phyloP scores from a whole-genome alignment of 2,888 invertebrate genomes.

The Lobophora halterata region DNA sequence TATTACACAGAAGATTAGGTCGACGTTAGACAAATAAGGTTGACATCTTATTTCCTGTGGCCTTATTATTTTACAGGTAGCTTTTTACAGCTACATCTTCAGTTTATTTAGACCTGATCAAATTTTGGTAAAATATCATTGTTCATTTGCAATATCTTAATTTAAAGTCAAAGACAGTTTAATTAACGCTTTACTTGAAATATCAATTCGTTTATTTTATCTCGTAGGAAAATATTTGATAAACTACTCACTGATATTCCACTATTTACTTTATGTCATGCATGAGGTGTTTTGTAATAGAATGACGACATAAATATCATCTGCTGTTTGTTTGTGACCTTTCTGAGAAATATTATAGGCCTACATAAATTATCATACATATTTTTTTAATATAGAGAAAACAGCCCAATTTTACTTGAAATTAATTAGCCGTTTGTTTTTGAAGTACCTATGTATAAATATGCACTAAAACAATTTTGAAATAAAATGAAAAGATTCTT shows the following conservation, averaged over 20 bases:
- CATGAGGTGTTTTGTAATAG: constrained; percentile 12
- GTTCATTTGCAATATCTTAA: too few species aligned
- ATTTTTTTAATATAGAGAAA: too few species aligned
- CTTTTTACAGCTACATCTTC: background rate
- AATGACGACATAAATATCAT: constrained; percentile 7
- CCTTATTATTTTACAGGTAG: constrained; percentile 28
- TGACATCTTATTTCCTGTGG: constrained; percentile 69
- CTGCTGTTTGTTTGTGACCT: too few species aligned
- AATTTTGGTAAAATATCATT: background rate
- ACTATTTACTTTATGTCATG: constrained; percentile 13
- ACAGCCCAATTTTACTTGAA: too few species aligned
- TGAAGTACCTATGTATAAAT: too few species aligned
- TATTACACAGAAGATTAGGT: constrained; percentile 61
- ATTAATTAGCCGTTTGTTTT: too few species aligned
- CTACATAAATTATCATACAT: too few species aligned
- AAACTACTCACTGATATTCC: constrained; percentile 13
- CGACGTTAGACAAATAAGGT: constrained; percentile 63
- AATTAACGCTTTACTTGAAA: constrained; percentile 1
- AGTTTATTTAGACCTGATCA: background rate
- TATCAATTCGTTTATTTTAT: constrained; percentile 9
- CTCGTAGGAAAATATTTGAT: constrained; percentile 10
- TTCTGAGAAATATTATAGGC: too few species aligned
- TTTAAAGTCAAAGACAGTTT: background rate
- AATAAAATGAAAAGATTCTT: too few species aligned
- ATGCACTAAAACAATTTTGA: too few species aligned